Evolutionary conservation across 2,797 vertebrate genomes (phyloP).

Genomic region (Hydrophis major): DNA sequence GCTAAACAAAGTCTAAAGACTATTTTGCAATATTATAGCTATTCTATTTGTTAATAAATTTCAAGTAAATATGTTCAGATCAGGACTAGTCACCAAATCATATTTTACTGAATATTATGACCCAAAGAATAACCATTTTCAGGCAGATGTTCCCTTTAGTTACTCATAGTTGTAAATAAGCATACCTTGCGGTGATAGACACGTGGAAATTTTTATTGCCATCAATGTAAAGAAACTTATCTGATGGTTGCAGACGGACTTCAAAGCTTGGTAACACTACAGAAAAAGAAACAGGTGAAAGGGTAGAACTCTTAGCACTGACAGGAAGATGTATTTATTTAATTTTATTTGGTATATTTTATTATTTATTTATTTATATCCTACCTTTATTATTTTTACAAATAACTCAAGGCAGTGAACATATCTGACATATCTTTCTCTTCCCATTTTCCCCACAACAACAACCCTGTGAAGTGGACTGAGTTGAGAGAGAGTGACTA

Average conservation of each 20-base stretch:
- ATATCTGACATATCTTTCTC: background rate
- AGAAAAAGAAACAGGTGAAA: background rate
- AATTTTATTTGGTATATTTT: background rate
- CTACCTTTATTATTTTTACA: background rate
- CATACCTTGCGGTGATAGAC: conserved; percentile 64
- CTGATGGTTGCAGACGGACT: conserved; percentile 47
- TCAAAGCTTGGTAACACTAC: conserved; percentile 75
- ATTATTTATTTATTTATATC: background rate
- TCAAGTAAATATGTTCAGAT: background rate
- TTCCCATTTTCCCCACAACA: background rate
- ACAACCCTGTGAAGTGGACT: background rate
- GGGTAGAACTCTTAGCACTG: background rate
- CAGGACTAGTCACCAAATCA: background rate
- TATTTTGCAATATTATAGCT: background rate
- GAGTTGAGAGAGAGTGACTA: background rate
- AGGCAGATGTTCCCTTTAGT: background rate
- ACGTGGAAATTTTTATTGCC: conserved; percentile 49
- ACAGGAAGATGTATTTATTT: background rate
- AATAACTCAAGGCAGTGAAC: background rate
- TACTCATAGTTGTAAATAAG: background rate
- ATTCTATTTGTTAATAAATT: background rate
- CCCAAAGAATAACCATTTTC: too few relatives aligned
- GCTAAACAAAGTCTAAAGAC: background rate
- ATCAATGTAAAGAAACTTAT: conserved; percentile 71
- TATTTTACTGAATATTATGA: background rate